These are phyloP conservation scores for Oncorhynchus clarkii DNA, from an alignment of 2,113 vertebrate species.

Conservation along the genomic window DNA sequence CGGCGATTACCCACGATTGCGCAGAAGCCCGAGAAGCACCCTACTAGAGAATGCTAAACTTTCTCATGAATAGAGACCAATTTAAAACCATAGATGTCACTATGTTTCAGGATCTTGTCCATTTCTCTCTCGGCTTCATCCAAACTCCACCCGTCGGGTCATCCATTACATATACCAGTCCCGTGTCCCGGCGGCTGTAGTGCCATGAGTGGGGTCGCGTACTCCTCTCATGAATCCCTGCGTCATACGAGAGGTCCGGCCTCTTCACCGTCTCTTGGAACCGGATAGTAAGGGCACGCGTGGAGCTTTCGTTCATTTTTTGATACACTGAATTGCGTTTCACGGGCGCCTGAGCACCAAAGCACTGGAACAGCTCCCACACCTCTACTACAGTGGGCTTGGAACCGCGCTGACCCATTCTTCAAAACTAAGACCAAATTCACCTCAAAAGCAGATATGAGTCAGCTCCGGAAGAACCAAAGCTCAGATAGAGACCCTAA, in stretches of 20 bases:
- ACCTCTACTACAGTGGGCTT: conserved; percentile 50
- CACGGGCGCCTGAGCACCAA: conserved; percentile 5
- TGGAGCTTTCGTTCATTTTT: neutral
- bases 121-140: conserved; percentile 61
- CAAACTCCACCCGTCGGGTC: conserved; percentile 75
- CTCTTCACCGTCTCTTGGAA: conserved; percentile 40
- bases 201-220: conserved; percentile 28
- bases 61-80: neutral
- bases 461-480: too few relatives aligned
- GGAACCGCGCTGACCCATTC: conserved; percentile 69
- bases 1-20: too few relatives aligned
- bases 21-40: too few relatives aligned
- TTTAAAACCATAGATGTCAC: neutral
- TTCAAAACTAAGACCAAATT: neutral
- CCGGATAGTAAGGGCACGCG: conserved; percentile 25
- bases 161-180: conserved; percentile 62
- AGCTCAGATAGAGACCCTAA: too few relatives aligned
- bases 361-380: conserved; percentile 43
- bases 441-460: neutral
- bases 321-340: neutral
- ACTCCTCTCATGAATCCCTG: neutral
- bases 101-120: conserved; percentile 52
- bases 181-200: conserved; percentile 36
- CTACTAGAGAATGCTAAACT: neutral
- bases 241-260: neutral